These are phyloP conservation scores for Ptycholaimellus sp. DNA, from an alignment of 2,888 invertebrate species.

Conservation along the genomic window DNA sequence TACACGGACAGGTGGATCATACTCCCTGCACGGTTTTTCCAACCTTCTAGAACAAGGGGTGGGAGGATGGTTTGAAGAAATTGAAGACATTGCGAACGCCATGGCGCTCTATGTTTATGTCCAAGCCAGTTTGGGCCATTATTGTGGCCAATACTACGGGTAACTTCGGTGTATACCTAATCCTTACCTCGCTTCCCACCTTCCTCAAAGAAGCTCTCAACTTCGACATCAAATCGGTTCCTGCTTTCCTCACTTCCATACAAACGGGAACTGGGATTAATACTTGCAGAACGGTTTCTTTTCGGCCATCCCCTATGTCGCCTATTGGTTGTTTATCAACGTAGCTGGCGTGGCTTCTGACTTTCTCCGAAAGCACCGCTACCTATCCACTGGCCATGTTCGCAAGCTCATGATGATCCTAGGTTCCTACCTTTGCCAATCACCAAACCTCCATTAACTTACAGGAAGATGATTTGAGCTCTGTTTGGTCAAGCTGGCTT, in stretches of 20 bases:
- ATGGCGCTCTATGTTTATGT: no score
- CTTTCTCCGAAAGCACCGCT: constrained; percentile 42
- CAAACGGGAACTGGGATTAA: no score
- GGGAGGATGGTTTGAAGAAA: no score
- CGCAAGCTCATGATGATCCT: constrained; percentile 57
- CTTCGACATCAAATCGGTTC: constrained; percentile 16
- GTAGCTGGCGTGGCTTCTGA: constrained; percentile 48
- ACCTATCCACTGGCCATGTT: constrained; percentile 42
- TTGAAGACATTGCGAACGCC: no score
- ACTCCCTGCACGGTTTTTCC: no score
- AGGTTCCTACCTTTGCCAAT: no score
- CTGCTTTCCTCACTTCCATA: no score
- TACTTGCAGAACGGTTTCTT: constrained; percentile 46
- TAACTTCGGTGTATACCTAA: constrained; percentile 14
- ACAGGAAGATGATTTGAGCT: no score
- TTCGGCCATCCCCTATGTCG: constrained; percentile 51
- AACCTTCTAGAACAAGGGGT: no score
- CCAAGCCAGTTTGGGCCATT: constrained; percentile 3
- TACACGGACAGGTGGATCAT: no score
- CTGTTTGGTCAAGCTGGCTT: neutral
- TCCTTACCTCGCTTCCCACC: constrained; percentile 22
- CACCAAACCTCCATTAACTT: no score
- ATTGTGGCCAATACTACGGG: constrained; percentile 2
- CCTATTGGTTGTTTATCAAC: constrained; percentile 51
- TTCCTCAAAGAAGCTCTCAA: constrained; percentile 24